These are phyloP conservation scores for Leuciscus waleckii DNA, from an alignment of 2,797 vertebrate genomes.

Conservation along the genomic window DNA sequence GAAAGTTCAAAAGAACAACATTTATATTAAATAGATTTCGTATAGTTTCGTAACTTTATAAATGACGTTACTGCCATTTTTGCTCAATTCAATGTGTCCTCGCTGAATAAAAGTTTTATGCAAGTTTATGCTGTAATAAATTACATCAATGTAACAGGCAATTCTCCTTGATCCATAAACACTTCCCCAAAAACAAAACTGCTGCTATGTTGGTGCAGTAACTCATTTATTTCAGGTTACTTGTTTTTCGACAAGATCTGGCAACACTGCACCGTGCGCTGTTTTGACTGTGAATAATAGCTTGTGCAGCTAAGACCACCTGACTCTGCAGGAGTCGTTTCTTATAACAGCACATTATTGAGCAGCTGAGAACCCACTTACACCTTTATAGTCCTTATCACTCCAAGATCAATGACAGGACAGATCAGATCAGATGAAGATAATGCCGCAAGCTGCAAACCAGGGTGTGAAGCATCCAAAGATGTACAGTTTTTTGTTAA, in stretches of 20 bases:
- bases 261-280: constrained; percentile 51
- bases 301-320: constrained; percentile 52
- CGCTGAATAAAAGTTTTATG: not conserved
- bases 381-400: constrained; percentile 30
- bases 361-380: constrained; percentile 42
- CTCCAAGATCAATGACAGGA: constrained; percentile 36
- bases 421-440: constrained; percentile 5
- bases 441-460: not conserved
- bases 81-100: not conserved
- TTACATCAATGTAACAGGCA: not conserved
- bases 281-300: constrained; percentile 54
- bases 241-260: not conserved
- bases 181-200: not conserved
- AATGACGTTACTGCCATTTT: not conserved
- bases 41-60: not conserved
- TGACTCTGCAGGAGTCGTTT: constrained; percentile 53
- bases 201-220: not conserved
- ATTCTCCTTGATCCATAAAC: not conserved
- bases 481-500: not conserved
- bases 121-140: not conserved
- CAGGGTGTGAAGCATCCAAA: not conserved
- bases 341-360: constrained; percentile 47
- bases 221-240: not conserved
- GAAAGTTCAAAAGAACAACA: not conserved
- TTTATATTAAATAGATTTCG: not conserved